A percentile compares a stretch with the other conserved stretches of the same genome.
phyloP scores from a whole-genome alignment of 2,113 vertebrate species.

The Hippocampus mohnikei region DNA sequence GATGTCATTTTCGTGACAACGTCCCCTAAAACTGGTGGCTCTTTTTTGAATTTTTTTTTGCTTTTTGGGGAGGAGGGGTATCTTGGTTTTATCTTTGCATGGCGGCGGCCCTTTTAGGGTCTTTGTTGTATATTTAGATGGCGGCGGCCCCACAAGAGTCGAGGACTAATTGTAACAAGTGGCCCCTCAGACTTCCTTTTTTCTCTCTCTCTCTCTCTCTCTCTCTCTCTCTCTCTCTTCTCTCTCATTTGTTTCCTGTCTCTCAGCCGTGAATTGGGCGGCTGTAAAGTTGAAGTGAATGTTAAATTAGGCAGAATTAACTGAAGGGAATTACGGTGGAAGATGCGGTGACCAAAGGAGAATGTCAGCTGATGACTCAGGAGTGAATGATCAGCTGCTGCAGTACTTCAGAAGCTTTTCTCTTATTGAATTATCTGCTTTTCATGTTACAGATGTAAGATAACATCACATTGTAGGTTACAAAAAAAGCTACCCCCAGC shows the following conservation, averaged over 20 bases:
- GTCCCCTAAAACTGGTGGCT: no score
- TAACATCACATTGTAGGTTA: constrained; percentile 10
- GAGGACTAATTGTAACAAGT: constrained; percentile 96
- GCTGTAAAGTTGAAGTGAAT: constrained; percentile 87
- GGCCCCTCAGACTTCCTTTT: constrained; percentile 68
- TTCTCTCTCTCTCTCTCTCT: constrained; percentile 49
- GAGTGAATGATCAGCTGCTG: constrained; percentile 78
- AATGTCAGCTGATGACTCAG: constrained; percentile 85
- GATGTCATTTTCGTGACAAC: no score
- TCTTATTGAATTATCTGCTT: constrained; percentile 35
- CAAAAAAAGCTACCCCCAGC: neutral
- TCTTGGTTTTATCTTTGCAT: no score
- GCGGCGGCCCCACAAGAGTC: constrained; percentile 81
- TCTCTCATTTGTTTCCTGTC: constrained; percentile 81
- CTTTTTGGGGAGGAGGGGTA: no score
- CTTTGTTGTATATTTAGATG: constrained; percentile 83
- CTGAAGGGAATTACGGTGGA: constrained; percentile 90
- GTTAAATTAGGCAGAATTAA: constrained; percentile 97
- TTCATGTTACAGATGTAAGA: constrained; percentile 23
- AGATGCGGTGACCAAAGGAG: constrained; percentile 86
- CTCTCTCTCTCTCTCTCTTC: constrained; percentile 57
- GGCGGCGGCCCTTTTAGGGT: constrained; percentile 26
- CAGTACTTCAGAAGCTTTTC: constrained; percentile 36
- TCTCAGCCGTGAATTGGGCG: constrained; percentile 91
- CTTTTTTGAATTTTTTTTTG: no score